Evolutionary conservation across 2,113 vertebrate species (phyloP).

Genomic region (Grallaria varia): DNA sequence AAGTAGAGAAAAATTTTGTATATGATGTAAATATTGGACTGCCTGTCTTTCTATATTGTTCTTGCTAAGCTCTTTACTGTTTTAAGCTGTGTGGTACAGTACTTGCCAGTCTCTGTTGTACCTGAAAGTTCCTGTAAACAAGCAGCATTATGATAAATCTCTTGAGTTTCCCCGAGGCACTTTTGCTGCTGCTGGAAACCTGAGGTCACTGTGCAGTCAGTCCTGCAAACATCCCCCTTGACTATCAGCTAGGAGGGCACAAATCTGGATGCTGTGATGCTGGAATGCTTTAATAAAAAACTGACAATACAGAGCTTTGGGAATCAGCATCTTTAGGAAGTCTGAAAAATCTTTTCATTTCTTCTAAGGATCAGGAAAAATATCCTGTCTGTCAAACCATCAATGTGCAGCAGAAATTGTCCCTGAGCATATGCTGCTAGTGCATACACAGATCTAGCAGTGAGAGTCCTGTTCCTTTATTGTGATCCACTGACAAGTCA

Average conservation of each 20-base stretch:
- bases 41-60: conserved; percentile 14
- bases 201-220: conserved; percentile 68
- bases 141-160: conserved; percentile 64
- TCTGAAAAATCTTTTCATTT: conserved; percentile 79
- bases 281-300: conserved; percentile 33
- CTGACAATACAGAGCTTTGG: conserved; percentile 68
- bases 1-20: neutral
- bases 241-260: conserved; percentile 52
- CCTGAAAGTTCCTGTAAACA: conserved; percentile 65
- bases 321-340: conserved; percentile 78
- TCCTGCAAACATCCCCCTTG: conserved; percentile 52
- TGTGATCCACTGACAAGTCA: neutral
- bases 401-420: conserved; percentile 73
- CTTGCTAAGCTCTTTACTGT: conserved; percentile 18
- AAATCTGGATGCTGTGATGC: neutral
- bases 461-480: conserved; percentile 70
- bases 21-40: conserved; percentile 23
- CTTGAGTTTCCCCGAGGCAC: conserved; percentile 47
- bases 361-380: conserved; percentile 73
- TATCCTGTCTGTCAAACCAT: conserved; percentile 80
- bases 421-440: conserved; percentile 63
- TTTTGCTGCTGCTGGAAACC: conserved; percentile 43
- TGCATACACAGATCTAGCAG: conserved; percentile 75
- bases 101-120: conserved; percentile 55
- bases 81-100: conserved; percentile 42